Conservation (phyloP, 2,888 invertebrate genomes). For the Sympetrum striolatum region DNA sequence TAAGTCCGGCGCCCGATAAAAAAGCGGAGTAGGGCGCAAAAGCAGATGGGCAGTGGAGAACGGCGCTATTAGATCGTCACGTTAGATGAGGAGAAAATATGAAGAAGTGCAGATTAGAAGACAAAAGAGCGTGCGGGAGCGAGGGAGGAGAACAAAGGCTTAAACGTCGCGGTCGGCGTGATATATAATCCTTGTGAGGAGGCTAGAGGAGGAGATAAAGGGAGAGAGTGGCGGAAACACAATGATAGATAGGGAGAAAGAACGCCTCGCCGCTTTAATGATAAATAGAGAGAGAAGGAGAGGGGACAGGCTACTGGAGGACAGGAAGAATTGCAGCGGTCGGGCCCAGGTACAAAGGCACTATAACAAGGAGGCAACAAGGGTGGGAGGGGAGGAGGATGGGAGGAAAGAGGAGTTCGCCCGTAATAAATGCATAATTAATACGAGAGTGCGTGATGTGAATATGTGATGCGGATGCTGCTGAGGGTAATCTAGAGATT, state of each 20-base stretch:
- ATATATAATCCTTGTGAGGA: background rate
- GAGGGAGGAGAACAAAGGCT: background rate
- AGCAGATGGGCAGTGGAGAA: background rate
- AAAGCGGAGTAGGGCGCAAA: background rate
- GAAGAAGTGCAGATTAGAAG: background rate
- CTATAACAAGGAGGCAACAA: background rate
- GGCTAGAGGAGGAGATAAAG: background rate
- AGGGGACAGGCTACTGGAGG: background rate
- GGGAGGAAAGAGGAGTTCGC: background rate
- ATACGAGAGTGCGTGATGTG: constrained; percentile 35
- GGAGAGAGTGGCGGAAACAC: background rate
- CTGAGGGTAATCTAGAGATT: background rate
- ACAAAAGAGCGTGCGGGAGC: background rate
- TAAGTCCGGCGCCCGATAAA: background rate
- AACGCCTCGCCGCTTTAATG: background rate
- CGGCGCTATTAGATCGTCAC: background rate
- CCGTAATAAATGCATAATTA: constrained; percentile 42
- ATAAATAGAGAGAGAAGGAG: background rate
- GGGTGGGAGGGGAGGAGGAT: background rate
- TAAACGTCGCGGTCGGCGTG: background rate
- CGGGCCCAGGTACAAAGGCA: background rate
- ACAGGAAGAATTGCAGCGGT: background rate
- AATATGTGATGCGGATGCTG: constrained; percentile 29
- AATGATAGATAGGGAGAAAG: background rate
- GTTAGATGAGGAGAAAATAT: background rate